Evolutionary conservation across 2,797 vertebrate genomes (phyloP).

Genomic region (Eulemur rubriventer): DNA sequence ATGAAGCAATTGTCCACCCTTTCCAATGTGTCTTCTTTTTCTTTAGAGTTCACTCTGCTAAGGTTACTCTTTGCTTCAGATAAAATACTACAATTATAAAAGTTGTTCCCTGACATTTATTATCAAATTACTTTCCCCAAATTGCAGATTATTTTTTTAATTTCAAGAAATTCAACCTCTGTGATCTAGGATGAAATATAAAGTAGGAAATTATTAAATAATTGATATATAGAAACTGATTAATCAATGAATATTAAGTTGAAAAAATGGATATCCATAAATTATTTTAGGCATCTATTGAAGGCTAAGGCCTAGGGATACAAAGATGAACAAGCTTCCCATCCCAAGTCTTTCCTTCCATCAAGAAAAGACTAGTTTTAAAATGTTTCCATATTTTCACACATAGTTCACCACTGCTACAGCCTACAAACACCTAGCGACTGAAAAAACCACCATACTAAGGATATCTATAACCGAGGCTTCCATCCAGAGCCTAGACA

Average conservation of each 20-base stretch:
- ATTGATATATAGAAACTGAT: not conserved
- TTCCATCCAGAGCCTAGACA: too few species aligned
- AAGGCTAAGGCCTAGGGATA: not conserved
- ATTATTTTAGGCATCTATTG: not conserved
- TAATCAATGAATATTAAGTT: not conserved
- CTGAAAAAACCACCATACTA: too few species aligned
- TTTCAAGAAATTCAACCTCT: not conserved
- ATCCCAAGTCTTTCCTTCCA: not conserved
- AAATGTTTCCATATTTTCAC: not conserved
- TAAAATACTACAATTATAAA: slow-evolving; percentile 5
- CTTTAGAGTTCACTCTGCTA: not conserved
- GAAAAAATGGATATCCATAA: not conserved
- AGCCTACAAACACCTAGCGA: too few species aligned
- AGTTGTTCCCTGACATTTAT: not conserved
- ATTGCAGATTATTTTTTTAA: not conserved
- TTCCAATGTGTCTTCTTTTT: too few species aligned
- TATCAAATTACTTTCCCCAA: not conserved
- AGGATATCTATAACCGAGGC: too few species aligned
- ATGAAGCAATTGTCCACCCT: not conserved
- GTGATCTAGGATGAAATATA: not conserved
- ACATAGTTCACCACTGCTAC: too few species aligned
- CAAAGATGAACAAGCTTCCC: not conserved
- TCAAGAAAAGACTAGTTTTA: not conserved
- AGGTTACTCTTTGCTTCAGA: not conserved
- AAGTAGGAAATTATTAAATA: not conserved